phyloP scores from a whole-genome alignment of 1,140 invertebrate genomes.

The Dermatophagoides farinae region DNA sequence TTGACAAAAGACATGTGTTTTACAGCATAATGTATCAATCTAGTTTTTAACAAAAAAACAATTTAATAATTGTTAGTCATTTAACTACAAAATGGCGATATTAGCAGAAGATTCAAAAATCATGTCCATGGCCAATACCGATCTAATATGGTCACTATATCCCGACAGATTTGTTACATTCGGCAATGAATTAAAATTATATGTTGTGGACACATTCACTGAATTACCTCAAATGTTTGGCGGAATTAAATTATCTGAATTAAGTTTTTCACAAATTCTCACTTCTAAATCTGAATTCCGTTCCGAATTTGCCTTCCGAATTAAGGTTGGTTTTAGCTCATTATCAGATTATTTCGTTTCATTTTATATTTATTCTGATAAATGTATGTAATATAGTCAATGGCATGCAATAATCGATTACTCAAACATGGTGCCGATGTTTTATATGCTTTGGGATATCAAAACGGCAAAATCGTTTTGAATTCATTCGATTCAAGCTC shows the following conservation, averaged over 20 bases:
- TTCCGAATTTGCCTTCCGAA: too few relatives aligned
- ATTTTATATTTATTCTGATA: not conserved
- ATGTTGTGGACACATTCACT: slow-evolving; percentile 18
- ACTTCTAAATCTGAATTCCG: not conserved
- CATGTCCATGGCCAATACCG: slow-evolving; percentile 14
- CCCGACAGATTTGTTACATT: slow-evolving; percentile 17
- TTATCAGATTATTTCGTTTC: not conserved
- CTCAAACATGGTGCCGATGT: not conserved
- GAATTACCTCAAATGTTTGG: slow-evolving; percentile 4
- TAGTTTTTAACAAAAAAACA: too few relatives aligned
- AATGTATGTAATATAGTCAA: not conserved
- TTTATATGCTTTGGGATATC: not conserved
- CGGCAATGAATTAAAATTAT: slow-evolving; percentile 18
- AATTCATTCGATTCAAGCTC: not conserved
- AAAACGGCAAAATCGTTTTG: not conserved
- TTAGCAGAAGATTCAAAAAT: not conserved
- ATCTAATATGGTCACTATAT: slow-evolving; percentile 14
- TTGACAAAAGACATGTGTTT: too few relatives aligned
- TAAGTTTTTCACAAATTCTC: not conserved
- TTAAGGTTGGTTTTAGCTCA: not conserved
- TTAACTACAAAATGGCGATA: not conserved
- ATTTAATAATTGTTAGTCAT: too few relatives aligned
- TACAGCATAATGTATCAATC: too few relatives aligned
- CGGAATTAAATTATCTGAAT: slow-evolving; percentile 4
- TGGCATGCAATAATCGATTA: slow-evolving; percentile 1